Evolutionary conservation across 2,797 vertebrate species (phyloP), one percentile per base, ranked within the genome.

Genomic region (Alcedo atthis): DNA sequence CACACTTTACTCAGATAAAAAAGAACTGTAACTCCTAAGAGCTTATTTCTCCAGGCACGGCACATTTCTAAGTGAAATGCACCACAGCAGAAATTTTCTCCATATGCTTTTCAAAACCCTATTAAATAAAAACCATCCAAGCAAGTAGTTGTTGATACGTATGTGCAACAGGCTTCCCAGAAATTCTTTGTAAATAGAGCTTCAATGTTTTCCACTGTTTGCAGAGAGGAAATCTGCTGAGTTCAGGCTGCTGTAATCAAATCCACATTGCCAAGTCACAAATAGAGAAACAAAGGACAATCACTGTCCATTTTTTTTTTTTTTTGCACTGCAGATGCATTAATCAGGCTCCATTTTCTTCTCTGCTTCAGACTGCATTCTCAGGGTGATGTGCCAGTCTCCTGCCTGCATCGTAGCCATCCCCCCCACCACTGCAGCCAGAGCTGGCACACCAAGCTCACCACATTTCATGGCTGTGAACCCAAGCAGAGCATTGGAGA

Each of bases 41-140:
- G 75, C 80, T 83, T 81, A 6, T 66, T 90, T 82, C 93, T 94
- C 35, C 95, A 93, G 94, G 87, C 95, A 79, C 2, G 8, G 57
- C 64, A 58, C 71, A 40, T 80, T 87, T 79, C 76, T 85, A 63
- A 87, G 73, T 79, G 57, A 84, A 91, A 83, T 8, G 35, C 15
- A 20, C 51, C 33, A 16, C 30, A 40, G 48, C 55, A 93, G 85
- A 81, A 64, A 77, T 91, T 81, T 91, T 86, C 87, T 92, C 88
- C 76, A 53, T 62, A 33, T 91, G 84, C 64, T 81, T 90, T 94
- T 82, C 59, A 66, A 91, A 94, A 85, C 21, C 32, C 66, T 85
- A 26, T 85, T 93, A 93, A 95, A 92, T 93, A 93, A 85, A 96
- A 96, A 54, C 58, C 82, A 91, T 81, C 57, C 81, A 76, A 82